phyloP scores from a whole-genome alignment of 2,888 invertebrate genomes.

The Drosophila mimica region DNA sequence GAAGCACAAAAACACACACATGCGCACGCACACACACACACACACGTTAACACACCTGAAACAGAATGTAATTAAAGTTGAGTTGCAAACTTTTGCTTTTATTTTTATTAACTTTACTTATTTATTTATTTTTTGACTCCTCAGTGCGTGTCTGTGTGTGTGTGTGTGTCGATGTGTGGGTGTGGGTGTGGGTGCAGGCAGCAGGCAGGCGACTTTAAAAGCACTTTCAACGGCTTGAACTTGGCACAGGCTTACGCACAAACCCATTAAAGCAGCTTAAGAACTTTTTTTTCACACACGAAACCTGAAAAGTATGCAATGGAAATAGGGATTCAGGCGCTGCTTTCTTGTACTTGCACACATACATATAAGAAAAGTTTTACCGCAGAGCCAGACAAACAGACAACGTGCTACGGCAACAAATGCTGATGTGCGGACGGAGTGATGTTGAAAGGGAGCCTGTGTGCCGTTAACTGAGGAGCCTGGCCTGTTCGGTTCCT shows the following conservation, averaged over 20 bases:
- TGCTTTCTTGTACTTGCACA: constrained; percentile 65
- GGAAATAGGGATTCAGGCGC: constrained; percentile 51
- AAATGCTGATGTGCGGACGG: constrained; percentile 60
- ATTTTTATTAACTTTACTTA: constrained; percentile 77
- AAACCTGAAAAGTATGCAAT: constrained; percentile 78
- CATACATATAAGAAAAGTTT: constrained; percentile 77
- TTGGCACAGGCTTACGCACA: constrained; percentile 75
- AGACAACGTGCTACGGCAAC: constrained; percentile 73
- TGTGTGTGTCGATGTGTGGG: constrained; percentile 10
- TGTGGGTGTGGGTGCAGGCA: constrained; percentile 13
- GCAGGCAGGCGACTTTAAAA: constrained; percentile 73
- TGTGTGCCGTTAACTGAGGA: constrained; percentile 14
- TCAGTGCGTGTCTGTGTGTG: background rate
- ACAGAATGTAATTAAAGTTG: constrained; percentile 79
- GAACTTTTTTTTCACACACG: constrained; percentile 69
- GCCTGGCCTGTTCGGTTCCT: constrained; percentile 13
- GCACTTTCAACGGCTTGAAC: constrained; percentile 81
- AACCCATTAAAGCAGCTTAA: constrained; percentile 80
- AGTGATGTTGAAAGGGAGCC: constrained; percentile 17
- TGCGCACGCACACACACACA: constrained; percentile 8
- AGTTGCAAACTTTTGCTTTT: constrained; percentile 80
- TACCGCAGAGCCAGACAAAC: constrained; percentile 63
- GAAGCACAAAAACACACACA: constrained; percentile 37
- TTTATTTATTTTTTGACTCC: constrained; percentile 71
- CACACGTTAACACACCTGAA: constrained; percentile 46